Conservation (phyloP, 2,113 vertebrate genomes). For the Esox niger region DNA sequence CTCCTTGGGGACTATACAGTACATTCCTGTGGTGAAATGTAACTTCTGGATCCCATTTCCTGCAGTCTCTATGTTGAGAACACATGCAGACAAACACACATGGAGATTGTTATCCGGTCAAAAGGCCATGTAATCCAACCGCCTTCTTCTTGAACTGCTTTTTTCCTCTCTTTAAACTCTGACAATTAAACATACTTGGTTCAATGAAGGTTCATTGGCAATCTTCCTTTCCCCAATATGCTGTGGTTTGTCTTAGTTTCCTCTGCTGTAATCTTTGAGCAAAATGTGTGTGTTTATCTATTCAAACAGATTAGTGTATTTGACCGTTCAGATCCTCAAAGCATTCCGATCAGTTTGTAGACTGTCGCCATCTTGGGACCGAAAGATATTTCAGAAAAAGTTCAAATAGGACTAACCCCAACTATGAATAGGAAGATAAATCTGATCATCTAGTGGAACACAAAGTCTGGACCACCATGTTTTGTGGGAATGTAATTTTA, state of each 20-base stretch:
- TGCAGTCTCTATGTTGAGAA: conserved; percentile 36
- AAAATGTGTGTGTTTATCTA: conserved; percentile 26
- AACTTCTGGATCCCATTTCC: conserved; percentile 56
- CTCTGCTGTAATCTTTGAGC: conserved; percentile 18
- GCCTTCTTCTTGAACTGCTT: conserved; percentile 30
- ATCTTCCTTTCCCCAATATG: neutral
- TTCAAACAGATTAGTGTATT: conserved; percentile 4
- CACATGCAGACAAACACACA: conserved; percentile 53
- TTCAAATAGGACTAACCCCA: neutral
- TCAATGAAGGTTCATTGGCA: conserved; percentile 26
- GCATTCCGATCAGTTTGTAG: neutral
- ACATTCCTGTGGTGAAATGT: conserved; percentile 59
- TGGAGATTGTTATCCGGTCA: conserved; percentile 55
- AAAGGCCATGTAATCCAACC: conserved; percentile 48
- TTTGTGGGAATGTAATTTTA: too few relatives aligned
- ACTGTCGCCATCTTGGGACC: neutral
- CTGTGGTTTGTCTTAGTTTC: conserved; percentile 15
- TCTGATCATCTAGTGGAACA: neutral
- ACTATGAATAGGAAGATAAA: neutral
- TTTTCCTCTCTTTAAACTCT: conserved; percentile 2
- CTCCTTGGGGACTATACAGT: conserved; percentile 24
- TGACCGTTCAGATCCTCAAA: conserved; percentile 13
- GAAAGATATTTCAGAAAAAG: neutral
- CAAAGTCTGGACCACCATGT: neutral
- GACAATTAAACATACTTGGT: conserved; percentile 23